Evolutionary conservation across 2,888 invertebrate genomes (phyloP), one percentile per base, ranked within the genome.

Genomic region (Muschampia plurimacula): DNA sequence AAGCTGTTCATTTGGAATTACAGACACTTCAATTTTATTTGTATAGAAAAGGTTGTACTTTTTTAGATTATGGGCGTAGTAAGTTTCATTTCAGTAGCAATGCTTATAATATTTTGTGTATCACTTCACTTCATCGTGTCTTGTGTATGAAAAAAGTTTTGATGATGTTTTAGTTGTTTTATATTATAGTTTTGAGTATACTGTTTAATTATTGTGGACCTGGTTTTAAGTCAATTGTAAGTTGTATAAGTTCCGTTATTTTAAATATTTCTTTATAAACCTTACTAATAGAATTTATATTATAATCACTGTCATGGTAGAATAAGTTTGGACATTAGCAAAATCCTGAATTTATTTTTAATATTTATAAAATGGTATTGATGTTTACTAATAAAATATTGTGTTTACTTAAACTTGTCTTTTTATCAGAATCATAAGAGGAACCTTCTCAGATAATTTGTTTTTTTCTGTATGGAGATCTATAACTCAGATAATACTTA

Each of bases 301-400:
- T 44, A 28, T 59, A 44, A 67, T 41, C 22, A 28, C 0, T 28
- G 13, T 44, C 46, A 41, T 67, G 57, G 13, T 57, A 41, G 44
- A 46, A 22, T 49, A 62, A 67, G 41, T 67, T 70, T 39, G 73
- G 66, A 75, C 55, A 64, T 36, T 15, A 66, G 55, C 36, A 52
- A 49, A 65, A 46, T 15, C 36, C 12, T 66, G 52, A 36, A 15
- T 52, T 66, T 69, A 63, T 69, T 69, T 69, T 39, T 63, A 69
- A 63, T 69, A 69, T 69, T 69, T 69, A 63, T 69, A 63, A 69
- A 63, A 41, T 22, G 39, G 55, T 55, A 63, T 69, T 69, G 69
- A 69, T 22, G 39, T 55, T 69, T 69, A 63, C 22, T 55, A 69
- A 69, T 63, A 72, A 63, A 36, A 67, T 71, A 41, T 75, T 55